Evolutionary conservation across 2,888 invertebrate genomes (phyloP), one percentile per base, ranked within the genome.

Genomic region (Xylota segnis): DNA sequence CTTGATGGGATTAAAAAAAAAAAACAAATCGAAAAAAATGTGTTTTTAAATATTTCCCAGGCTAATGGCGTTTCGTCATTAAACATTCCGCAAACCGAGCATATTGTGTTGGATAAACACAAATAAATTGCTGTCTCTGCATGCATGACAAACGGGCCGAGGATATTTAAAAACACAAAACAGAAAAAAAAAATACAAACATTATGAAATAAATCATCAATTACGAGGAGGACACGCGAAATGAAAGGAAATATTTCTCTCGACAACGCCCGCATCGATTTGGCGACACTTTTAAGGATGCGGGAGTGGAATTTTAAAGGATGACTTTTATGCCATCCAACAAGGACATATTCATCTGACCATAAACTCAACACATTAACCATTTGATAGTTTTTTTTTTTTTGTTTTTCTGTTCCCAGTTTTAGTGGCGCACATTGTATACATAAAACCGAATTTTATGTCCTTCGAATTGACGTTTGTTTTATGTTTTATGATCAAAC

Each of bases 41-140:
- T 18, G 9, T 0, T 37, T 37, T 37, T 37, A 59, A 59, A 16
- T 56, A 56, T 58, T 52, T 68, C 37, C 70, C 74, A 40, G 29
- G 37, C 66, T 68, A 68, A 74, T 68, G 68, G 61, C 29, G 74
- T 81, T 81, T 74, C 63, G 68, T 68, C 74, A 81, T 63, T 52
- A 54, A 68, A 61, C 43, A 72, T 68, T 34, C 61, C 45, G 6
- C 37, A 56, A 74, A 27, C 47, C 47, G 52, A 29, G 12, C 23
- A 52, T 40, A 76, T 68, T 68, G 66, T 61, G 68, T 76, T 56
- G 45, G 66, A 66, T 10, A 16, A 47, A 32, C 18, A 32, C 23
- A 58, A 58, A 45, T 37, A 75, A 76, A 66, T 52, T 68, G 74
- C 27, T 54, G 54, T 23, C 56, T 74, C 5, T 37, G 70, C 47